Evolutionary conservation across 2,113 vertebrate genomes (phyloP).

Genomic region (Stigmatopora nigra): DNA sequence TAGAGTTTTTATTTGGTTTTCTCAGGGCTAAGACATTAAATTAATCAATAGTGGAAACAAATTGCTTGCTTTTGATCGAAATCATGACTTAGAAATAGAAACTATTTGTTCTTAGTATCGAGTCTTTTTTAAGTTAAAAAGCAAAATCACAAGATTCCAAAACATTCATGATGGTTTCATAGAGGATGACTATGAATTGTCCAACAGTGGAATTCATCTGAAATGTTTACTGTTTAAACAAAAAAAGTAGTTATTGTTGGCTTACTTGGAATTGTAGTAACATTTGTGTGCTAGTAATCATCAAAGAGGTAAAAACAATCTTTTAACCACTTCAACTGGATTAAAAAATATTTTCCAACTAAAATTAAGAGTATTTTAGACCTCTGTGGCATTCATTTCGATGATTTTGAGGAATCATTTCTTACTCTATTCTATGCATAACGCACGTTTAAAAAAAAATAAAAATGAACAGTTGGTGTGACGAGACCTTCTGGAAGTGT

Average conservation of each 20-base stretch:
- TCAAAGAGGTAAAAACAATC: too few relatives aligned
- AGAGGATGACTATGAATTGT: not conserved
- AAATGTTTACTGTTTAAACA: not conserved
- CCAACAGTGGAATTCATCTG: not conserved
- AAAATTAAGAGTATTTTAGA: too few relatives aligned
- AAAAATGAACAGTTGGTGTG: constrained; percentile 25
- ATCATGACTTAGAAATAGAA: not conserved
- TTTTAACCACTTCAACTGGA: not conserved
- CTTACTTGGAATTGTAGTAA: too few relatives aligned
- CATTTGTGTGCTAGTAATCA: too few relatives aligned
- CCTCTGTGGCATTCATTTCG: not conserved
- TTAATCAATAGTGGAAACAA: too few relatives aligned
- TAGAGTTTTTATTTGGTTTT: too few relatives aligned
- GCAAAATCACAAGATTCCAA: not conserved
- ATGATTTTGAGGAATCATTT: constrained; percentile 7
- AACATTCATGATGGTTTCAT: not conserved
- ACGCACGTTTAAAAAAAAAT: constrained; percentile 11
- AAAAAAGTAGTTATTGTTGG: not conserved
- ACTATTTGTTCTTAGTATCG: not conserved
- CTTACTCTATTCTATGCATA: constrained; percentile 12
- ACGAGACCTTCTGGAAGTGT: constrained; percentile 50
- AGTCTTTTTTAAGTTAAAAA: not conserved
- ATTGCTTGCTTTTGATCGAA: too few relatives aligned
- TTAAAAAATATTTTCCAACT: not conserved
- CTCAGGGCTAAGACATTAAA: too few relatives aligned